Base-by-base conservation (phyloP, 1,140 invertebrate genomes). In the Adelges cooleyi region DNA sequence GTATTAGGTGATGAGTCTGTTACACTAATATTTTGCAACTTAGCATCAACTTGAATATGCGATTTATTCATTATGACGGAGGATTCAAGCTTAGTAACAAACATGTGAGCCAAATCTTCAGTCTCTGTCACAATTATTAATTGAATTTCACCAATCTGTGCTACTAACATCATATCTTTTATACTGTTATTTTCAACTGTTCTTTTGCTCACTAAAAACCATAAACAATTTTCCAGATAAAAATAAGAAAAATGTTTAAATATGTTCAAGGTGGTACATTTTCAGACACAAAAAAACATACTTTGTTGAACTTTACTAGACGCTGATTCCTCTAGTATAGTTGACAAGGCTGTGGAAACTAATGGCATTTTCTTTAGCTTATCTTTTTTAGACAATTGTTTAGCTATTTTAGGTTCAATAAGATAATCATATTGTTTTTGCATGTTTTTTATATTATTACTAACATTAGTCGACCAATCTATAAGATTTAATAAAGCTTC, bases 41-140 rank as follows among this genome's bases (percentile, higher is more conserved):
- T 80, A 23, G 86, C 80, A 65, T 82, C 81, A 1, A 91, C 78
- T 73, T 85, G 80, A 0, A 86, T 93, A 71, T 87, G 86, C 0
- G 84, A 84, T 17, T 78, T 74, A 73, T 86, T 87, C 66, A 89
- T 77, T 36, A 82, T 76, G 3, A 89, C 79, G 27, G 80, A 81
- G 13, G 65, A 27, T 46, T 67, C 38, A 68, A 67, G 22, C 48
- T 82, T 80, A 52, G 80, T 74, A 0, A 88, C 75, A 8, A 81
- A 77, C 68, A 86, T 76, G n/a, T 75, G 72, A n/a, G 83, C 80
- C 17, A 89, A 74, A 2, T 80, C 74, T 77, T 3, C 88, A 72
- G 54, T 79, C 78, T 44, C 66, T 20, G 52, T 42, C 22, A 49
- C 42, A 44, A 67, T 49, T 5, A 54, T 56, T 6, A 67, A n/a